phyloP scores from a whole-genome alignment of 2,888 invertebrate species.

The Eulithis prunata region DNA sequence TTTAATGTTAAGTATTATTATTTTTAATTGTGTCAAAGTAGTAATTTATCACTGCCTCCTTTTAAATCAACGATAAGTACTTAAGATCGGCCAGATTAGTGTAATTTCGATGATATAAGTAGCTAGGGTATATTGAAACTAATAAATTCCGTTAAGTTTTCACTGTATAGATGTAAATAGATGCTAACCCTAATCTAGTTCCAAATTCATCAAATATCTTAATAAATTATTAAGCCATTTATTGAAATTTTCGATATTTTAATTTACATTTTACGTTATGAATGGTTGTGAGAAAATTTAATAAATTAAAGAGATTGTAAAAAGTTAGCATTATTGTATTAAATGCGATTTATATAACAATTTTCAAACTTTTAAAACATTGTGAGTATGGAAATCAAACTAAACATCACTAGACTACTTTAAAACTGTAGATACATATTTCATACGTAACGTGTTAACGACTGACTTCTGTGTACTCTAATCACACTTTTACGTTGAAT shows the following conservation, averaged over 20 bases:
- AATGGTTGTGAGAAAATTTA: constrained; percentile 49
- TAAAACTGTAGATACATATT: neutral
- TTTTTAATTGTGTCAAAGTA: constrained; percentile 31
- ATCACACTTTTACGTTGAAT: constrained; percentile 7
- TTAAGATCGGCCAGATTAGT: constrained; percentile 36
- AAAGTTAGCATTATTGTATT: constrained; percentile 29
- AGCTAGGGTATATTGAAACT: constrained; percentile 54
- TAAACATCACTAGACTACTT: constrained; percentile 18
- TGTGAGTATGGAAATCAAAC: constrained; percentile 30
- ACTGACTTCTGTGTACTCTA: constrained; percentile 10
- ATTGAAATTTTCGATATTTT: constrained; percentile 35
- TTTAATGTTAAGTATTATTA: constrained; percentile 12
- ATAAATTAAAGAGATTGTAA: constrained; percentile 41
- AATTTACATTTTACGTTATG: constrained; percentile 41
- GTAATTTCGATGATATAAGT: constrained; percentile 43
- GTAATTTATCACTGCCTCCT: constrained; percentile 31
- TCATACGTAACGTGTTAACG: constrained; percentile 1
- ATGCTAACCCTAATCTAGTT: constrained; percentile 47
- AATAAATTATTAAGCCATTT: constrained; percentile 51
- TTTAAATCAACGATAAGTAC: constrained; percentile 32
- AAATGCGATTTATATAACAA: constrained; percentile 34
- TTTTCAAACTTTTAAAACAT: constrained; percentile 38
- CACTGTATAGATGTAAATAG: constrained; percentile 57
- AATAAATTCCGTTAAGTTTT: constrained; percentile 50
- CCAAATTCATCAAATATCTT: constrained; percentile 52